Base-by-base conservation (phyloP, 1,140 invertebrate genomes). In the Acromyrmex echinatior region DNA sequence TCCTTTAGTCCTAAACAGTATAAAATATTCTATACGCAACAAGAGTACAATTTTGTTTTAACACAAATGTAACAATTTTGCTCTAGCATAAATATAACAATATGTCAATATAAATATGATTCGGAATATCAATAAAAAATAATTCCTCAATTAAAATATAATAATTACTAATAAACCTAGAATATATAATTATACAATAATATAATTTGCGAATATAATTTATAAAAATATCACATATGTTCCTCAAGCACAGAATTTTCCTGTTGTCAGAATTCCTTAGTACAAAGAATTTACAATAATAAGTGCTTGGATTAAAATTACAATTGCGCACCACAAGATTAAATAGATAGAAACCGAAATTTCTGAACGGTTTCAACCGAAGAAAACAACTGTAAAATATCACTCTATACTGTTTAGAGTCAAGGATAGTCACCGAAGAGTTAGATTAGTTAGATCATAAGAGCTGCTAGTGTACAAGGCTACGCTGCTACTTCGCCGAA, bases 401-500 rank as follows among this genome's bases (percentile, higher is more conserved):
- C 4, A 21, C 14, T 21, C 10, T 71, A 58, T 84, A 84, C 70
- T 84, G 56, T 84, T 84, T 84, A 63, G 28, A 58, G 25, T 84
- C 28, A 84, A 84, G 49, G 39, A 77, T 65, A 81, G 21, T 60
- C 60, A 58, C n/a, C 70, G 12, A 35, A 68, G 56, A 63, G 1
- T 82, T 49, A 35, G 16, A 82, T 89, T 25, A 63, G 0, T 82
- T 49, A 51, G 12, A 82, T 89, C 39, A 45, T 49, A 39, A 14
- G n/a, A 12, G 14, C 0, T 66, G 31, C 18, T 28, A 21, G 10
- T 45, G 31, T 78, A 62, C 10, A 78, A 21, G 31, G 86, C 65
- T 91, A 91, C 12, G 86, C 81, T 65, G 79, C 88, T 66, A 97
- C 96, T 96, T 99, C 98, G n/a, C 97, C 97, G 95, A 99, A 99